Evolutionary conservation across 2,113 vertebrate species (phyloP).

Genomic region (Coregonus clupeaformis): DNA sequence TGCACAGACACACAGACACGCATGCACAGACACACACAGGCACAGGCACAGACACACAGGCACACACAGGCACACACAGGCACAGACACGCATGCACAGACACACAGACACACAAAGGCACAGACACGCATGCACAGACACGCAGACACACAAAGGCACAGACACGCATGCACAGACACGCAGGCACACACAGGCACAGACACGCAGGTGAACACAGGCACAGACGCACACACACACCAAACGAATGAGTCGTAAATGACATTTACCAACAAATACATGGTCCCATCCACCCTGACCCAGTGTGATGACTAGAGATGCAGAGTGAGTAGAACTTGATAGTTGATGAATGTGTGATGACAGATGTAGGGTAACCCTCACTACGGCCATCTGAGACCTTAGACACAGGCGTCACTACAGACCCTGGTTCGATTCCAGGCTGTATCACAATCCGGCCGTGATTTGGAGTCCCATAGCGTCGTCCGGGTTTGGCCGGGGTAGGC

Average conservation of each 20-base stretch:
- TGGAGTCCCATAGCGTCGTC: no score
- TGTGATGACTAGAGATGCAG: no score
- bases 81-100: slow-evolving; percentile 13
- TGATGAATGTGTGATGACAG: neutral
- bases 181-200: slow-evolving; percentile 3
- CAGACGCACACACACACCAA: neutral
- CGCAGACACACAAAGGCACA: slow-evolving; percentile 5
- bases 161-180: no score
- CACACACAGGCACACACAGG: slow-evolving; percentile 2
- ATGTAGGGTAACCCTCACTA: neutral
- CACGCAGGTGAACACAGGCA: neutral
- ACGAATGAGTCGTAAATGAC: neutral
- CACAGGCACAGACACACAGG: slow-evolving; percentile 12
- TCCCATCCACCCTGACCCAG: neutral
- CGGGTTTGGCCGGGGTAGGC: no score
- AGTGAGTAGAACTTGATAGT: neutral
- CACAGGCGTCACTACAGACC: neutral
- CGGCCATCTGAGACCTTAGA: neutral
- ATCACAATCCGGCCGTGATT: no score
- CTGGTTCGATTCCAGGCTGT: no score
- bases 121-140: no score
- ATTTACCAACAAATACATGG: neutral
- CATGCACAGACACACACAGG: slow-evolving; percentile 5
- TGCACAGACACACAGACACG: slow-evolving; percentile 12
- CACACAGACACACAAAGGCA: slow-evolving; percentile 10